Conservation (phyloP, 2,888 invertebrate genomes). For the Mythimna ferrago region DNA sequence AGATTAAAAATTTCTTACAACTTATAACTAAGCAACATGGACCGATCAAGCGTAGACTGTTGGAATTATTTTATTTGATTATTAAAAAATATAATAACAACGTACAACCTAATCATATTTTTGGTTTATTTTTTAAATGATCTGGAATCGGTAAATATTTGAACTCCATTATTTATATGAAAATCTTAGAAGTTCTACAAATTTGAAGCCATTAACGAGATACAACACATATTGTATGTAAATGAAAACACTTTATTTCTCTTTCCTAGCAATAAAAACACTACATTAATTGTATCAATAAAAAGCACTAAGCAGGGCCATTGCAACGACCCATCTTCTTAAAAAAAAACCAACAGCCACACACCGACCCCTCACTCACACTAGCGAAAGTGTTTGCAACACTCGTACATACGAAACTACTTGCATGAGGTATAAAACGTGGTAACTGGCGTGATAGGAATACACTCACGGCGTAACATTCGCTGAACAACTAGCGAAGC, state of each 20-base stretch:
- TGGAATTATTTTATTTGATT: background rate
- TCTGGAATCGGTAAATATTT: background rate
- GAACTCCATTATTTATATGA: background rate
- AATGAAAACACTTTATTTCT: background rate
- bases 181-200: background rate
- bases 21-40: background rate
- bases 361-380: conserved; percentile 69
- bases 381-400: conserved; percentile 88
- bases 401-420: conserved; percentile 80
- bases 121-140: background rate
- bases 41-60: background rate
- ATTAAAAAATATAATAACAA: background rate
- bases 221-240: background rate
- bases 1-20: background rate
- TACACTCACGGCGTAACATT: conserved; percentile 87
- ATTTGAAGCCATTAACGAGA: background rate
- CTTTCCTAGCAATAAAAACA: background rate
- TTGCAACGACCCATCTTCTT: conserved; percentile 60
- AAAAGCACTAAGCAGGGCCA: conserved; percentile 1
- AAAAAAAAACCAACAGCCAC: conserved; percentile 68
- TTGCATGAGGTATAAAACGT: conserved; percentile 85
- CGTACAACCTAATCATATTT: background rate
- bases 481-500: conserved; percentile 87
- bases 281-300: background rate
- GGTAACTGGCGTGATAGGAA: conserved; percentile 65